Evolutionary conservation across 2,797 vertebrate genomes (phyloP).

Genomic region (Pseudochirops corinnae): DNA sequence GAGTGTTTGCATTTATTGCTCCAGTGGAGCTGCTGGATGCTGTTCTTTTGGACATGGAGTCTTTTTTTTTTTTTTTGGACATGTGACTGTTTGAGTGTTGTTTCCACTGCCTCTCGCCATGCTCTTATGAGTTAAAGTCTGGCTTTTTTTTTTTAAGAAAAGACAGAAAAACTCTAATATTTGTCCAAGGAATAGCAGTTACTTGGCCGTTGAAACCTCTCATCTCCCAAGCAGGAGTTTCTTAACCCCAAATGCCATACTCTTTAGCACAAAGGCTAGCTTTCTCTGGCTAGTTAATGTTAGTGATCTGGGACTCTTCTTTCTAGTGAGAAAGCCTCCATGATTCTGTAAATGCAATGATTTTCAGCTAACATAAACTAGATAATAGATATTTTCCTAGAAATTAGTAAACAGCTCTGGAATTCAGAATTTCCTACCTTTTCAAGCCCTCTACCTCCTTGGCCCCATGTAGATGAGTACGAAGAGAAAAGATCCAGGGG

Average conservation of each 20-base stretch:
- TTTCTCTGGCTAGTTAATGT: neutral
- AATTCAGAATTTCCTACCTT: neutral
- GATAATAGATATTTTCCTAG: neutral
- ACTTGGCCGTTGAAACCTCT: neutral
- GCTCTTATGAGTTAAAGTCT: neutral
- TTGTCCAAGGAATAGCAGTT: neutral
- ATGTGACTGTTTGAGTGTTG: neutral
- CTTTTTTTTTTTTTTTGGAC: neutral
- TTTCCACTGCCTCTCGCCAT: neutral
- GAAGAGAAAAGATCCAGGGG: neutral
- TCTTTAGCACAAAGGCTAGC: neutral
- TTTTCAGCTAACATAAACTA: neutral
- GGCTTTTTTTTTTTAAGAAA: neutral
- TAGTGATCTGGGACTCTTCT: neutral
- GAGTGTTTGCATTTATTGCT: neutral
- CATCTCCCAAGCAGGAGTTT: neutral
- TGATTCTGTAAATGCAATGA: neutral
- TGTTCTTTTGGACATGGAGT: neutral
- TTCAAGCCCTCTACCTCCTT: neutral
- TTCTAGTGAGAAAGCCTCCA: neutral
- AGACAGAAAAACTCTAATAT: neutral
- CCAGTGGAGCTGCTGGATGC: neutral
- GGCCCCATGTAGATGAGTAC: neutral
- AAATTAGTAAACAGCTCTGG: neutral
- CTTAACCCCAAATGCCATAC: neutral